Evolutionary conservation across 2,113 vertebrate species (phyloP).

Genomic region (Daboia siamensis): DNA sequence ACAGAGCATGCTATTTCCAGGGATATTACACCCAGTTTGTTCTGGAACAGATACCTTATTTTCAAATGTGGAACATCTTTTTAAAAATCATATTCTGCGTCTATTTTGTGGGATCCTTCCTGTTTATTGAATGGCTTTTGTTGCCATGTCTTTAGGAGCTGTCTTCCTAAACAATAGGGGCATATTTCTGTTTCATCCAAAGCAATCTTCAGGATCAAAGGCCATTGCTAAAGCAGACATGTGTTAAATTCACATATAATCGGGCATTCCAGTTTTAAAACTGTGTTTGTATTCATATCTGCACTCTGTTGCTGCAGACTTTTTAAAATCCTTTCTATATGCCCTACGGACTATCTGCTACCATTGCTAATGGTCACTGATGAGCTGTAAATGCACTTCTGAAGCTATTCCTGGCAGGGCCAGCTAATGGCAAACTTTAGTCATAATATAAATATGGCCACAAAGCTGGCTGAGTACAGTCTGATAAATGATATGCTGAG

Average conservation of each 20-base stretch:
- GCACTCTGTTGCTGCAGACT: accelerated
- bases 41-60: not conserved
- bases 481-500: slow-evolving; percentile 7
- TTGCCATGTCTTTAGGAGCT: not conserved
- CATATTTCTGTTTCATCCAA: not conserved
- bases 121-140: not conserved
- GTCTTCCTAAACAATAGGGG: accelerated
- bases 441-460: not conserved
- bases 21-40: not conserved
- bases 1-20: not conserved
- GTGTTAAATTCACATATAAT: not conserved
- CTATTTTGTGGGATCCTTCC: not conserved
- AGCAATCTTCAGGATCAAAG: not conserved
- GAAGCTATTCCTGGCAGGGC: not conserved
- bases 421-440: not conserved
- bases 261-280: not conserved
- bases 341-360: not conserved
- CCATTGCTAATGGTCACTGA: not conserved
- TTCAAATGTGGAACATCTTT: not conserved
- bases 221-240: not conserved
- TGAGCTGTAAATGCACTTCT: not conserved
- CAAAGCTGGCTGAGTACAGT: not conserved
- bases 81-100: not conserved
- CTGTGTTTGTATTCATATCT: accelerated
- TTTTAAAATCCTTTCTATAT: slow-evolving; percentile 13